These are phyloP conservation scores for Drosophila kanekoi DNA, from an alignment of 2,888 invertebrate species.

Conservation along the genomic window DNA sequence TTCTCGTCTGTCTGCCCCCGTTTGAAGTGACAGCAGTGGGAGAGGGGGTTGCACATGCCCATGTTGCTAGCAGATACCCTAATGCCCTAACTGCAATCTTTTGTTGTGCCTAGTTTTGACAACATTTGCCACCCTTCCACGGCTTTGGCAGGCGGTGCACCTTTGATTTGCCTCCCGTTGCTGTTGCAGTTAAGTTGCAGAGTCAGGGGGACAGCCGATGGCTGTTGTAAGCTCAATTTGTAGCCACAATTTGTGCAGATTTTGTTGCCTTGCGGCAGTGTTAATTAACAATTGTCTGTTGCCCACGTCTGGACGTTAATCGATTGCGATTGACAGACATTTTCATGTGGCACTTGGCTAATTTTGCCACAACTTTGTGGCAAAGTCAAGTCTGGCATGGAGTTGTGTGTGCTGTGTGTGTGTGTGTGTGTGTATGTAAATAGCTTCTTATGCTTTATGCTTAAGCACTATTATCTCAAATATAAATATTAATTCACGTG, in stretches of 20 bases:
- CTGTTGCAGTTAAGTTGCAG: background rate
- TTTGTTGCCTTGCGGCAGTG: constrained; percentile 50
- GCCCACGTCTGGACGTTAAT: constrained; percentile 45
- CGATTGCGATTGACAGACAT: constrained; percentile 56
- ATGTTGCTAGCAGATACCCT: constrained; percentile 24
- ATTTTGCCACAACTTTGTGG: constrained; percentile 43
- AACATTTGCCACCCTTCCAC: constrained; percentile 69
- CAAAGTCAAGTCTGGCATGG: constrained; percentile 26
- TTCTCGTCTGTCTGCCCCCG: constrained; percentile 17
- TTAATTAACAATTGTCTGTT: constrained; percentile 67
- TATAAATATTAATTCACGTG: background rate
- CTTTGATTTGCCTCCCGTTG: constrained; percentile 39
- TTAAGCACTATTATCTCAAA: constrained; percentile 6
- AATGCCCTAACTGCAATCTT: constrained; percentile 61
- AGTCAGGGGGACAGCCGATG: background rate
- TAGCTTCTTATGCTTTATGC: background rate
- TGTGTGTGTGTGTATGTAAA: background rate
- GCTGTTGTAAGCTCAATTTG: constrained; percentile 49
- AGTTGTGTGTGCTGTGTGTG: background rate
- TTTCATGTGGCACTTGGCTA: constrained; percentile 35
- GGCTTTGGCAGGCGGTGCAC: constrained; percentile 8
- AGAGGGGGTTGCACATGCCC: constrained; percentile 14
- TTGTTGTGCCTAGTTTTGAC: constrained; percentile 70
- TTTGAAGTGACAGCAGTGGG: constrained; percentile 18
- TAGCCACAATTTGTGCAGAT: constrained; percentile 55